Conservation (phyloP, 2,113 vertebrate species). For the Atlantisia rogersi region DNA sequence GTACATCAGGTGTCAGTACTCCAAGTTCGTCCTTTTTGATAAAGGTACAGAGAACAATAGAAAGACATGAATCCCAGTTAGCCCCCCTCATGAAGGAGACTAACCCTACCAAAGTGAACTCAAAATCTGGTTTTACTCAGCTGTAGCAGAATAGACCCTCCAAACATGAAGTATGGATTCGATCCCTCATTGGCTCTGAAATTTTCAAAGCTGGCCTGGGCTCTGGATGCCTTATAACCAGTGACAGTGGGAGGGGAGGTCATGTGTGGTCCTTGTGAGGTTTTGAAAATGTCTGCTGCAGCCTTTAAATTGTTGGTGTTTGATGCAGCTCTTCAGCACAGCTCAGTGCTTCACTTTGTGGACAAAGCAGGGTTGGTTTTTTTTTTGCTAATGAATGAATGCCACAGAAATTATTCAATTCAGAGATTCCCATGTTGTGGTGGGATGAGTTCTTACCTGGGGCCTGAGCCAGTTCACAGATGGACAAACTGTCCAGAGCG, state of each 20-base stretch:
- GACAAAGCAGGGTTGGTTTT: background rate
- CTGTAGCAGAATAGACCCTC: background rate
- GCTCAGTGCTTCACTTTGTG: background rate
- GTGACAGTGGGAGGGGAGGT: background rate
- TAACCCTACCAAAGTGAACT: background rate
- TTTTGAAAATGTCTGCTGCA: background rate
- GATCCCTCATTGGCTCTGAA: background rate
- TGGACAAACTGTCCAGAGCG: background rate
- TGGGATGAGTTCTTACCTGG: background rate
- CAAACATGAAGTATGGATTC: background rate
- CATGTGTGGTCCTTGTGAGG: background rate
- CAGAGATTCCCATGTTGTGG: background rate
- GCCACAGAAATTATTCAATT: background rate
- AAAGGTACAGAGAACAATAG: background rate
- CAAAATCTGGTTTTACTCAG: constrained; percentile 30
- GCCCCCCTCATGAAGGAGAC: background rate
- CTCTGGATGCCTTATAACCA: background rate
- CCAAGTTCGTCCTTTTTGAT: background rate
- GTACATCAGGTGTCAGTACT: background rate
- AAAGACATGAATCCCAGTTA: background rate
- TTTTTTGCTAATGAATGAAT: background rate
- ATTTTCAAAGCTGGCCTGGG: background rate
- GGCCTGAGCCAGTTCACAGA: background rate
- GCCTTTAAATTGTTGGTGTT: background rate
- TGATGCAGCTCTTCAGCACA: background rate